Conservation (phyloP, 2,888 invertebrate genomes). For the Eristalis intricaria region DNA sequence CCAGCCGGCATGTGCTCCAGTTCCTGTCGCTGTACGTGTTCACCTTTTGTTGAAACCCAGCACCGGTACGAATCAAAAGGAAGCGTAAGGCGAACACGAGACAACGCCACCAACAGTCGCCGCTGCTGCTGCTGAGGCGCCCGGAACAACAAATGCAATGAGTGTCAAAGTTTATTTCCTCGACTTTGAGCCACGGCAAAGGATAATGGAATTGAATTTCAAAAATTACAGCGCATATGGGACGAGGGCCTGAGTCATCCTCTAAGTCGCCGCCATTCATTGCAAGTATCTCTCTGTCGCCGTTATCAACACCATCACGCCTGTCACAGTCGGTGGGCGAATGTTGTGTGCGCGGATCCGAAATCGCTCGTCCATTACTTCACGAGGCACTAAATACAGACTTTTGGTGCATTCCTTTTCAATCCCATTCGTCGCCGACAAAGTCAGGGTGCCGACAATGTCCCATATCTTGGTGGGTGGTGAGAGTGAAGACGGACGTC, state of each 20-base stretch:
- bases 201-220: constrained; percentile 65
- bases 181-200: constrained; percentile 25
- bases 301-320: constrained; percentile 34
- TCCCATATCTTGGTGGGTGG: neutral
- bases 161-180: constrained; percentile 48
- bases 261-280: neutral
- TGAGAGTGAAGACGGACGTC: neutral
- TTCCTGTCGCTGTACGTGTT: neutral
- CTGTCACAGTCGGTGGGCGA: constrained; percentile 36
- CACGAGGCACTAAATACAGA: constrained; percentile 27
- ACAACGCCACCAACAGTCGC: neutral
- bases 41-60: neutral
- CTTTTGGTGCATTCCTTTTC: constrained; percentile 9
- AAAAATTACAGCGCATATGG: constrained; percentile 45
- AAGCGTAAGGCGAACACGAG: neutral
- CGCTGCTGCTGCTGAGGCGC: neutral
- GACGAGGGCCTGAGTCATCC: constrained; percentile 3
- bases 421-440: neutral
- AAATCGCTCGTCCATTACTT: constrained; percentile 49
- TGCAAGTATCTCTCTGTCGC: neutral
- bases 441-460: neutral
- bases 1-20: constrained; percentile 5
- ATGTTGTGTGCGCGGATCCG: neutral
- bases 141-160: constrained; percentile 34
- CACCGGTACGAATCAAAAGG: neutral